Evolutionary conservation across 2,888 invertebrate species (phyloP).

Genomic region (Tinea pellionella): DNA sequence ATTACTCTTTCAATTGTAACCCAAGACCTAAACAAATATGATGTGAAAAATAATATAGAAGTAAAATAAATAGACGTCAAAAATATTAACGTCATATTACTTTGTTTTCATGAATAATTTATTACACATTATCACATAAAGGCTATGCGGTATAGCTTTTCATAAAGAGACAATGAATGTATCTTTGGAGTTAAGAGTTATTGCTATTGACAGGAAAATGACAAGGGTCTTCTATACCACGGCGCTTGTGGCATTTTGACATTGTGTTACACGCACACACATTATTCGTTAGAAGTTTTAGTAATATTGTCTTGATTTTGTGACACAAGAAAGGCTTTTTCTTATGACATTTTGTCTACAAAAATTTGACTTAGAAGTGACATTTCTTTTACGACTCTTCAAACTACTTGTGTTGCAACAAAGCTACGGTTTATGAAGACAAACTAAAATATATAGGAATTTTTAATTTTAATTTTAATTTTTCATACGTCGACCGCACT

Average conservation of each 20-base stretch:
- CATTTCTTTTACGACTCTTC: no score
- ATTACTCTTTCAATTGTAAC: neutral
- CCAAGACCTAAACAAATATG: neutral
- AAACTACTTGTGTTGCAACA: no score
- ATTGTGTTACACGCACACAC: neutral
- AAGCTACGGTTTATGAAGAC: no score
- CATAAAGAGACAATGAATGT: conserved; percentile 14
- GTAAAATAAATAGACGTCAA: neutral
- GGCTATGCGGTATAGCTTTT: neutral
- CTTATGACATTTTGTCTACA: neutral
- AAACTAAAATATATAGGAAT: no score
- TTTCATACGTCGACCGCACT: no score
- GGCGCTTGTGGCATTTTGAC: conserved; percentile 12
- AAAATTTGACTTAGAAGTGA: no score
- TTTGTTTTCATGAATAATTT: conserved; percentile 5
- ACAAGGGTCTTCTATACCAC: conserved; percentile 12
- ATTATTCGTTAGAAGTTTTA: neutral
- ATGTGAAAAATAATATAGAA: neutral
- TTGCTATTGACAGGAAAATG: conserved; percentile 14
- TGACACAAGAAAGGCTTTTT: neutral
- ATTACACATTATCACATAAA: conserved; percentile 3
- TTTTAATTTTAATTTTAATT: no score
- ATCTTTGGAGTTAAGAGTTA: neutral
- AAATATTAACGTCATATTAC: neutral
- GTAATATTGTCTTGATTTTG: neutral